These are phyloP conservation scores for Agapornis canus DNA, from an alignment of 2,797 vertebrate species.

Conservation along the genomic window DNA sequence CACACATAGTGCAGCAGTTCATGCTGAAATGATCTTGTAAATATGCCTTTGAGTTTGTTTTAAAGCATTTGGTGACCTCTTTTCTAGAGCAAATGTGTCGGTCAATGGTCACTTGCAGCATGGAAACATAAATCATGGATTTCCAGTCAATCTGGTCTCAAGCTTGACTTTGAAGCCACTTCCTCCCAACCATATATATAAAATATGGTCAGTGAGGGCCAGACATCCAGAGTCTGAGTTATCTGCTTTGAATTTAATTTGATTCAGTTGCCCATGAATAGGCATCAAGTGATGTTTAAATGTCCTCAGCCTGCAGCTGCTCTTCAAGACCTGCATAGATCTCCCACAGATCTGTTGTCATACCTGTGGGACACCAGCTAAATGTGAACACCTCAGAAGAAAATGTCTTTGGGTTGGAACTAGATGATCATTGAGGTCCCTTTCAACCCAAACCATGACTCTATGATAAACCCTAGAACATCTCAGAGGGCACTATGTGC, in stretches of 20 bases:
- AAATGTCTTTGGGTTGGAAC: background rate
- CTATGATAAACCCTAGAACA: background rate
- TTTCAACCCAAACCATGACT: background rate
- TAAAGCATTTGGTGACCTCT: background rate
- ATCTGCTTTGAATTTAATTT: background rate
- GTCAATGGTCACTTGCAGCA: background rate
- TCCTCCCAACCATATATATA: background rate
- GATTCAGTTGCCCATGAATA: background rate
- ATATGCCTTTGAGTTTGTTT: background rate
- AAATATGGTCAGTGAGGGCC: background rate
- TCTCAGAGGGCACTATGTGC: background rate
- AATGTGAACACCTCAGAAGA: background rate
- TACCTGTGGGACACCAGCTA: background rate
- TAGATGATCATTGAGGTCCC: background rate
- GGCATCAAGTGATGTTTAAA: background rate
- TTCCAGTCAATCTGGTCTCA: background rate
- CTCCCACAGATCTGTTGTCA: background rate
- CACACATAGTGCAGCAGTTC: background rate
- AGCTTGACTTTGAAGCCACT: background rate
- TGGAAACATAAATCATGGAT: background rate
- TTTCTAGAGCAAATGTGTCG: background rate
- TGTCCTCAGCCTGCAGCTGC: background rate
- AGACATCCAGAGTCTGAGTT: fast-evolving
- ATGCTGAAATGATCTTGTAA: background rate
- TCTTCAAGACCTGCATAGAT: background rate